Evolutionary conservation across 2,888 invertebrate genomes (phyloP).

Genomic region (Encarsia formosa): DNA sequence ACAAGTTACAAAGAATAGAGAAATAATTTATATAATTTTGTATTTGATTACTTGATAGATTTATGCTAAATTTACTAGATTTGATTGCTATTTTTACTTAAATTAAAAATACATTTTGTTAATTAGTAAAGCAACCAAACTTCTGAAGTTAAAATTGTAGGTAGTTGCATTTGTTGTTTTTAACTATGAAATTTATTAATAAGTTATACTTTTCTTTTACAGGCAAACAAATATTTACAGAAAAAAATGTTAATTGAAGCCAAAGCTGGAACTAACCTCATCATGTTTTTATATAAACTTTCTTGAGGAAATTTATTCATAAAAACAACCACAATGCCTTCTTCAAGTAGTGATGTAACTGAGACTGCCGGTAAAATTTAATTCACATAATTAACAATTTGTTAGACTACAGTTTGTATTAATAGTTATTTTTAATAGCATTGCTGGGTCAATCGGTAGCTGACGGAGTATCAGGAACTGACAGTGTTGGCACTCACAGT

Average conservation of each 20-base stretch:
- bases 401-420: not conserved
- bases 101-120: not conserved
- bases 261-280: slow-evolving; percentile 8
- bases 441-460: slow-evolving; percentile 26
- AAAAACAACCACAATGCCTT: slow-evolving; percentile 38
- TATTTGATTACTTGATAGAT: too few relatives aligned
- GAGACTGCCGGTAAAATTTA: slow-evolving; percentile 38
- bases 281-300: slow-evolving; percentile 2
- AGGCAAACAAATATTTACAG: slow-evolving; percentile 7
- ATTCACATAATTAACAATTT: not conserved
- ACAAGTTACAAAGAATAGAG: not conserved
- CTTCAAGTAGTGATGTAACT: slow-evolving; percentile 41
- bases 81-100: not conserved
- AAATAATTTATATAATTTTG: too few relatives aligned
- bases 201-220: too few relatives aligned
- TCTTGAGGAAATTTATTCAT: too few relatives aligned
- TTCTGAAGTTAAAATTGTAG: not conserved
- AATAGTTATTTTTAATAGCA: not conserved
- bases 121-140: not conserved
- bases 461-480: slow-evolving; percentile 52
- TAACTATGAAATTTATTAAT: too few relatives aligned
- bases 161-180: too few relatives aligned
- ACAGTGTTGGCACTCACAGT: slow-evolving; percentile 62
- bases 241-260: slow-evolving; percentile 1
- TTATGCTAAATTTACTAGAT: too few relatives aligned